phyloP scores from a whole-genome alignment of 1,140 invertebrate genomes.

The Pinna nobilis region DNA sequence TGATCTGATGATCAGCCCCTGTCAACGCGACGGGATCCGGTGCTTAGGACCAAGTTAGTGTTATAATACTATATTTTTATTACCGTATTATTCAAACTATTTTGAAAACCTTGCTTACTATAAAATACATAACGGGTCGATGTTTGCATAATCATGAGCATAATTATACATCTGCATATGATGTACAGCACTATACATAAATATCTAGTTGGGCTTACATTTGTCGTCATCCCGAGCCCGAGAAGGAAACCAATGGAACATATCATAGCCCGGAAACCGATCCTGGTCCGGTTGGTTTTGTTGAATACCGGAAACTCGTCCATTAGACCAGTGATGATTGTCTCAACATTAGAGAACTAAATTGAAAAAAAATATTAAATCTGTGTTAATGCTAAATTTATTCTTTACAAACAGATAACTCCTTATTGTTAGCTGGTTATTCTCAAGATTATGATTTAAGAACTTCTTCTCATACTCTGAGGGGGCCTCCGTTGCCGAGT shows the following conservation, averaged over 20 bases:
- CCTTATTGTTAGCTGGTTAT: no score
- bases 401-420: no score
- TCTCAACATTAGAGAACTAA: slow-evolving; percentile 88
- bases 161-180: not conserved
- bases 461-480: no score
- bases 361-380: slow-evolving; percentile 31
- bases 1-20: no score
- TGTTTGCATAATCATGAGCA: not conserved
- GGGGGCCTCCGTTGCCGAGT: no score
- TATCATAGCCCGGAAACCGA: slow-evolving; percentile 49
- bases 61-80: not conserved
- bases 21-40: no score
- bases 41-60: no score
- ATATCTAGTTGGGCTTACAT: slow-evolving; percentile 37
- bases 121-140: not conserved
- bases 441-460: no score
- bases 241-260: slow-evolving; percentile 57
- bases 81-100: not conserved
- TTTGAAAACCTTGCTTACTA: not conserved
- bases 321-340: slow-evolving; percentile 82
- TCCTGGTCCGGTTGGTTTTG: slow-evolving; percentile 54
- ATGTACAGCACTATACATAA: not conserved
- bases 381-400: no score
- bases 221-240: slow-evolving; percentile 56
- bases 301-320: slow-evolving; percentile 81